Evolutionary conservation across 2,113 vertebrate species (phyloP).

Genomic region (Lichenostomus cassidix): DNA sequence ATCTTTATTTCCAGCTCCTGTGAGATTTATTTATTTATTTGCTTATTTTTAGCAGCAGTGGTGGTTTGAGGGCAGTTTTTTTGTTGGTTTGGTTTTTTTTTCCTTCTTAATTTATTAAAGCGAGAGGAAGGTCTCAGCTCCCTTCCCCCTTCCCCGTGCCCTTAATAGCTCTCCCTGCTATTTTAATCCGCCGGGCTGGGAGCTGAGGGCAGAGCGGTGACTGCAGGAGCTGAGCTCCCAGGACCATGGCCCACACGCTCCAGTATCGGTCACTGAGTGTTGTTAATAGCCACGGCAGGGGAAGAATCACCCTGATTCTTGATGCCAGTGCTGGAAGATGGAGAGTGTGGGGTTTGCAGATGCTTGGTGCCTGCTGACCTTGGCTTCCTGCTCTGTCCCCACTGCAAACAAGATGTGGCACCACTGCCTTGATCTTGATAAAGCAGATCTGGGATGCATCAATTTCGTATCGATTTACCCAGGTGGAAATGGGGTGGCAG

Average conservation of each 20-base stretch:
- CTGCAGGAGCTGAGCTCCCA: conserved; percentile 53
- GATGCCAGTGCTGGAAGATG: not conserved
- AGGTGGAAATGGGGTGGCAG: not conserved
- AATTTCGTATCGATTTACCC: conserved; percentile 57
- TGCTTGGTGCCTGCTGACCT: conserved; percentile 44
- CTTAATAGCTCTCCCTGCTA: conserved; percentile 75
- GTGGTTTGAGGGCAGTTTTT: not conserved
- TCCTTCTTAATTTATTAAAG: not conserved
- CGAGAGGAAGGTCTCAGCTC: conserved; percentile 51
- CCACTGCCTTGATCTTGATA: conserved; percentile 54
- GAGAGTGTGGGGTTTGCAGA: not conserved
- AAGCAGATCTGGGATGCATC: conserved; percentile 63
- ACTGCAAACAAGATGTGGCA: conserved; percentile 61
- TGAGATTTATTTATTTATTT: not conserved
- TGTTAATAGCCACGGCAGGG: not conserved
- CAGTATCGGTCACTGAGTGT: not conserved
- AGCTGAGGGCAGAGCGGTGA: conserved; percentile 65
- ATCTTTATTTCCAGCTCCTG: conserved; percentile 68
- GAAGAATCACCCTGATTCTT: not conserved
- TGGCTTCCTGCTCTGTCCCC: conserved; percentile 4
- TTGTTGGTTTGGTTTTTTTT: not conserved
- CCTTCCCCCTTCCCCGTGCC: conserved; percentile 66
- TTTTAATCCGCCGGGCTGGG: conserved; percentile 70
- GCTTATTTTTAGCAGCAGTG: not conserved
- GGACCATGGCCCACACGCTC: not conserved